These are phyloP conservation scores for Scyliorhinus canicula DNA, from an alignment of 2,797 vertebrate genomes.

Conservation along the genomic window DNA sequence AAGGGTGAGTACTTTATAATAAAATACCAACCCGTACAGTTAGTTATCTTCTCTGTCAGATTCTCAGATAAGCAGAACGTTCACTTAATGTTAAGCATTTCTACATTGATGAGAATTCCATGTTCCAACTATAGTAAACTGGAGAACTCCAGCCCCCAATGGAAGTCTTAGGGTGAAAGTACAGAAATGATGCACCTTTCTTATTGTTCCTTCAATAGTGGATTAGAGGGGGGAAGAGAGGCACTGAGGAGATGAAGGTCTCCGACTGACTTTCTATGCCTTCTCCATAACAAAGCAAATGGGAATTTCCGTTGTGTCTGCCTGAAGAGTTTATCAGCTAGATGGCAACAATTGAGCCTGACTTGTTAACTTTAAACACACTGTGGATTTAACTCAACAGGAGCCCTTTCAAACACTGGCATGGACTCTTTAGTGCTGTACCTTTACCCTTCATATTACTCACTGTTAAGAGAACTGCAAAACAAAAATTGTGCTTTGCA, in stretches of 20 bases:
- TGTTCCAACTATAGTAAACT: background rate
- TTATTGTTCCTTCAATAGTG: background rate
- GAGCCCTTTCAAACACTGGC: background rate
- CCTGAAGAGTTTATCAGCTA: background rate
- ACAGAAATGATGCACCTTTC: background rate
- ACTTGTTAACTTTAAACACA: background rate
- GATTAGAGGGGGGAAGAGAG: background rate
- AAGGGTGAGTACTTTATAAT: conserved; percentile 16
- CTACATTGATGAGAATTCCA: background rate
- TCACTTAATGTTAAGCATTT: background rate
- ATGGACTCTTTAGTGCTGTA: background rate
- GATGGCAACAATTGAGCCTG: background rate
- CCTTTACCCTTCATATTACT: background rate
- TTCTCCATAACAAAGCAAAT: background rate
- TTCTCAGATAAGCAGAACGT: background rate
- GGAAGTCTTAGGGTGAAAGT: background rate
- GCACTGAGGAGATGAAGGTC: too few relatives aligned
- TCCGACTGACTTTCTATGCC: background rate
- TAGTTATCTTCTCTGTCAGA: conserved; percentile 12
- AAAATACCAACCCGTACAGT: background rate
- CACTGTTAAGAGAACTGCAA: background rate
- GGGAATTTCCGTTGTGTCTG: background rate
- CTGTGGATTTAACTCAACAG: background rate
- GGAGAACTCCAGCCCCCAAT: background rate
- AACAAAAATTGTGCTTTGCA: background rate